These are phyloP conservation scores for Liparis tanakae DNA, from an alignment of 2,797 vertebrate species.

Conservation along the genomic window DNA sequence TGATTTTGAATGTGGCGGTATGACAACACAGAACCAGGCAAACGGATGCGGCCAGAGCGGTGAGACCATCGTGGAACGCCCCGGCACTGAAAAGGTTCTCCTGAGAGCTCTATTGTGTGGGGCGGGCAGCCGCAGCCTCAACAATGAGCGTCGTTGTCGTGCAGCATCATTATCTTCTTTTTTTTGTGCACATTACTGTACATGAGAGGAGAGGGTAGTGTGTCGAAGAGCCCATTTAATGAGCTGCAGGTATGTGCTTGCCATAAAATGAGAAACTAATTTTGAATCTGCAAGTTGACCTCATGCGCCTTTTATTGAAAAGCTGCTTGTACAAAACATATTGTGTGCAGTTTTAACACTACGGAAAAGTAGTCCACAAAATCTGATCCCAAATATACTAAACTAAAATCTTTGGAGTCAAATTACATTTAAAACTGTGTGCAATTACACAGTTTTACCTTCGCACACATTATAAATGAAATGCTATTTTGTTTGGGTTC, in stretches of 20 bases:
- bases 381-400: neutral
- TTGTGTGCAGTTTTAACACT: neutral
- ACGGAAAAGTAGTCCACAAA: constrained; percentile 14
- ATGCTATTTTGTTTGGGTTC: constrained; percentile 5
- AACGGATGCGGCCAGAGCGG: constrained; percentile 70
- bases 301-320: constrained; percentile 5
- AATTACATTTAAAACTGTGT: neutral
- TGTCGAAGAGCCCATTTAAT: constrained; percentile 53
- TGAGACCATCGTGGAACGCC: constrained; percentile 61
- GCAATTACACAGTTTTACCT: neutral
- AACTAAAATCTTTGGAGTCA: constrained; percentile 5
- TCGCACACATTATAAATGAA: neutral
- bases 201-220: constrained; percentile 52
- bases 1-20: constrained; percentile 39
- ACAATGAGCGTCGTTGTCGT: constrained; percentile 80
- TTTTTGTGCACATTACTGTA: constrained; percentile 54
- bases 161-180: constrained; percentile 54
- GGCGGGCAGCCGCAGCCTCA: constrained; percentile 68
- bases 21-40: constrained; percentile 46
- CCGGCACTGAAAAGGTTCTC: constrained; percentile 54
- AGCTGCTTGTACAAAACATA: neutral
- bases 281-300: constrained; percentile 39
- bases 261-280: constrained; percentile 46
- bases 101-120: constrained; percentile 75
- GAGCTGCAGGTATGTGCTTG: constrained; percentile 64